Base-by-base conservation (phyloP, 2,797 vertebrate species). In the Acanthornis magna region DNA sequence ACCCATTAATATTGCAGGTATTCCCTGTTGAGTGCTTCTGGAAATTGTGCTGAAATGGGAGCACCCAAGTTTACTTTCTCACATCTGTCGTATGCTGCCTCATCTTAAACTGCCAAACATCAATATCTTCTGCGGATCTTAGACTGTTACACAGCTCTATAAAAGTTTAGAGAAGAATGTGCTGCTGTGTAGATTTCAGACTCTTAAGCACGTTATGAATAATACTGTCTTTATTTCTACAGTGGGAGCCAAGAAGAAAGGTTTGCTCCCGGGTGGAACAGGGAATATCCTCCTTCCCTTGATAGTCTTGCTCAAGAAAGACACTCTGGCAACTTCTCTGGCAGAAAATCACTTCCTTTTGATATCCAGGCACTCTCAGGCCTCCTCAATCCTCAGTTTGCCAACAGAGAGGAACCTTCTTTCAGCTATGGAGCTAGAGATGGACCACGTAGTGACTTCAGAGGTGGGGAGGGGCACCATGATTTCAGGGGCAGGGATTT, bases 221-320 rank as follows among this genome's bases (percentile, higher is more conserved):
- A 98, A 98, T 97, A 97, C 97, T 98, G 97, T 98, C 97, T 98
- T 98, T 98, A 98, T 98, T 98, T 98, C 98, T 98, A 92, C 98
- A 99, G 99, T 98, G 99, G 98, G 96, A 98, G 99, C 98, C 98
- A 98, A 98, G 99, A 99, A 98, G 98, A 98, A 97, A 98, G 98
- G 97, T 98, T 98, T 98, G 97, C 98, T 98, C 98, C 98, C 97
- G 97, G 97, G 97, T 98, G 98, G 98, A 98, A 98, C 98, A 98
- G 98, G 98, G 98, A 99, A 95, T 99, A 99, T 98, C 99, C 98
- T 98, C 98, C 98, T 95, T 98, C 98, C 97, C 98, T 98, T 98
- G 98, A 99, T 98, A 98, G 98, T 97, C 98, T 98, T 96, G 98
- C 98, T 98, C 98, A 98, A 97, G 98, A 98, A 97, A 98, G 98